Percentiles rank a stretch among this genome's conserved stretches.
phyloP scores from a whole-genome alignment of 2,888 invertebrate species.

The Tridacna crocea region DNA sequence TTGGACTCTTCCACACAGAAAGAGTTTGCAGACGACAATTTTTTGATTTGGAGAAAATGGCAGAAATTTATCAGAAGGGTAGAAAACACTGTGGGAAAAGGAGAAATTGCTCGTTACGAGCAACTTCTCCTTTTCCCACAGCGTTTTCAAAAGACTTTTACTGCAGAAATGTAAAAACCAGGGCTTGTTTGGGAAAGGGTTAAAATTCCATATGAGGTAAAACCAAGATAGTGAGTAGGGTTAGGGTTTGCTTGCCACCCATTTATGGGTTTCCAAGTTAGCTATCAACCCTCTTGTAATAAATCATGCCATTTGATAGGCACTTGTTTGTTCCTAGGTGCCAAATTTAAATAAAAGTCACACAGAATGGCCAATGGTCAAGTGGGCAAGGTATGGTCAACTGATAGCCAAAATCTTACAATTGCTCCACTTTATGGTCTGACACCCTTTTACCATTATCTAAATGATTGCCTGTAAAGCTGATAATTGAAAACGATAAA shows the following conservation, averaged over 20 bases:
- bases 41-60: too few species aligned
- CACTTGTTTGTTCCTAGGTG: conserved; percentile 18
- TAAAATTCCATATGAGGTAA: background rate
- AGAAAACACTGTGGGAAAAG: background rate
- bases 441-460: conserved; percentile 21
- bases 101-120: background rate
- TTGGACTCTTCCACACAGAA: too few species aligned
- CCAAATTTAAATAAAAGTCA: conserved; percentile 11
- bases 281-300: background rate
- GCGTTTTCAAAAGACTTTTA: background rate
- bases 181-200: background rate
- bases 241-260: background rate
- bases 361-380: conserved; percentile 13
- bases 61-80: too few species aligned
- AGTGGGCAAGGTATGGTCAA: background rate
- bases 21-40: too few species aligned
- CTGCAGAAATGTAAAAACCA: background rate
- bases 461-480: conserved; percentile 16
- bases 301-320: conserved; percentile 20
- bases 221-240: background rate
- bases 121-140: too few species aligned
- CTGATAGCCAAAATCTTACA: too few species aligned
- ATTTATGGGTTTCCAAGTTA: background rate
- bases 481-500: background rate
- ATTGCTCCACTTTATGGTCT: conserved; percentile 14